Percentiles rank a stretch among this genome's conserved stretches.
Conservation (phyloP, 2,797 vertebrate genomes). For the Distichodus sexfasciatus region DNA sequence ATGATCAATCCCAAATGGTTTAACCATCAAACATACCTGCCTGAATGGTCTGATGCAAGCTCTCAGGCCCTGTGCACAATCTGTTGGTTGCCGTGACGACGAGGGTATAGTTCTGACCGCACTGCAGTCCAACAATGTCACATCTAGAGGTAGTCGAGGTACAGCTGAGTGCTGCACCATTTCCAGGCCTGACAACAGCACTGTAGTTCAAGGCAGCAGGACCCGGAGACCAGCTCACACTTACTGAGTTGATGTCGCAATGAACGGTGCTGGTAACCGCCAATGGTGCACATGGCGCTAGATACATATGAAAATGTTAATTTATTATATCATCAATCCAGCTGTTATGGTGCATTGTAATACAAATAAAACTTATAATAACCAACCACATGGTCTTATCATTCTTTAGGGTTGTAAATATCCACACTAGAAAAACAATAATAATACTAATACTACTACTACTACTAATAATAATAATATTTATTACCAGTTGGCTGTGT, state of each 20-base stretch:
- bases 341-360: too few species aligned
- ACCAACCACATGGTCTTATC: too few species aligned
- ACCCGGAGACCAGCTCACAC: constrained; percentile 59
- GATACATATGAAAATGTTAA: neutral
- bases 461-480: too few species aligned
- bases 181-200: constrained; percentile 25
- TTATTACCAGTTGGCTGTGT: constrained; percentile 66
- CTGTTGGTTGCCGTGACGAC: constrained; percentile 57
- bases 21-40: constrained; percentile 58
- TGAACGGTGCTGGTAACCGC: constrained; percentile 49
- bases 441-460: too few species aligned
- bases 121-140: constrained; percentile 53
- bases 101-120: constrained; percentile 68
- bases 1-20: too few species aligned
- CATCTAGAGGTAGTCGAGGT: constrained; percentile 57
- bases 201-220: constrained; percentile 60
- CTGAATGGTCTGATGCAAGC: constrained; percentile 43
- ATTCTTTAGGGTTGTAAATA: too few species aligned
- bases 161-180: constrained; percentile 54
- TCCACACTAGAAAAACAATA: too few species aligned
- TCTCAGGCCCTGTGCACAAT: constrained; percentile 63
- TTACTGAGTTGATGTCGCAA: constrained; percentile 64
- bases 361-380: too few species aligned
- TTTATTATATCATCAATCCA: too few species aligned
- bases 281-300: constrained; percentile 69